phyloP scores from a whole-genome alignment of 2,888 invertebrate genomes.

The Ennomos quercinarius region DNA sequence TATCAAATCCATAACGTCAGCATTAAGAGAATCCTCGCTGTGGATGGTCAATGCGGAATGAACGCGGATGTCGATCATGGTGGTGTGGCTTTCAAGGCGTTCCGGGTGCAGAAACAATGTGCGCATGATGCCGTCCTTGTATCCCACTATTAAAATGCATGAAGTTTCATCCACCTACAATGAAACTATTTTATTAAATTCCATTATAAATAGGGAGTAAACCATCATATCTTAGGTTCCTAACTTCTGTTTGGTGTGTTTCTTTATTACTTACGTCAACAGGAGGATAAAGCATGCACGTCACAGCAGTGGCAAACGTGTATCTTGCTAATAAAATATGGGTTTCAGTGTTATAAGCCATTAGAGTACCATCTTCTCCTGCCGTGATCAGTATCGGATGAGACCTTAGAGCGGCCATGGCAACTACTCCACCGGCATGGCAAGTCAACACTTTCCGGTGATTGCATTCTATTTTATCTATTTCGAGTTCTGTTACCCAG shows the following conservation, averaged over 20 bases:
- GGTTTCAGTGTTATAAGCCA: constrained; percentile 88
- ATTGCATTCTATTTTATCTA: constrained; percentile 74
- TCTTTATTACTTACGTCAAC: constrained; percentile 76
- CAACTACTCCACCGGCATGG: constrained; percentile 91
- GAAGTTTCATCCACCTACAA: constrained; percentile 87
- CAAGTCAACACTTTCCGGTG: constrained; percentile 85
- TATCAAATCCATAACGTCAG: constrained; percentile 69
- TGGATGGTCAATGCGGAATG: constrained; percentile 71
- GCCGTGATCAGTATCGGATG: constrained; percentile 89
- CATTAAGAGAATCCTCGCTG: constrained; percentile 64
- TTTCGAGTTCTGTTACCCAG: constrained; percentile 76
- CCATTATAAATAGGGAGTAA: not conserved
- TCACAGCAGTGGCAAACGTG: constrained; percentile 80
- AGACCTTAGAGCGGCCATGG: constrained; percentile 89
- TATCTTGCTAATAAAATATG: constrained; percentile 86
- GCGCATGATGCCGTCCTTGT: constrained; percentile 89
- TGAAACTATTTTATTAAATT: not conserved
- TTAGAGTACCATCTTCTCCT: constrained; percentile 90
- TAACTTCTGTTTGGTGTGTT: too few species aligned
- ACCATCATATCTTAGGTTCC: too few species aligned
- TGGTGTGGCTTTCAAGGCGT: constrained; percentile 49
- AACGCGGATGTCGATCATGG: constrained; percentile 62
- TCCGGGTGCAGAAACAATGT: constrained; percentile 71
- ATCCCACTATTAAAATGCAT: constrained; percentile 88
- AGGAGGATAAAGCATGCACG: constrained; percentile 90